These are phyloP conservation scores for Sebastes miniatus DNA, from an alignment of 2,797 vertebrate genomes.

Conservation along the genomic window DNA sequence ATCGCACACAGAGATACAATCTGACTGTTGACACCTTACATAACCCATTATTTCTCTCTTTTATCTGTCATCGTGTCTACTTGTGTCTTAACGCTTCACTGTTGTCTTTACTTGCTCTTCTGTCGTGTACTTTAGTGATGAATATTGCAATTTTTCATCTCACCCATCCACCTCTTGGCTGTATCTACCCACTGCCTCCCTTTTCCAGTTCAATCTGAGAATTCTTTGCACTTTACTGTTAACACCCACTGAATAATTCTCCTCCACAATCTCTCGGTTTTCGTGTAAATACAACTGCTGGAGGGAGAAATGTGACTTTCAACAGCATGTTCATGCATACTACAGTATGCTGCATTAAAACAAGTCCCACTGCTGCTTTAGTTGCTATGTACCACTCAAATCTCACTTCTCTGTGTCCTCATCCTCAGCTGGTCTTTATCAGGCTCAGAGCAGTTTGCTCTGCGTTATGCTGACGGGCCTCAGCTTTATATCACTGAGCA, in stretches of 20 bases:
- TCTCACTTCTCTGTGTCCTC: slow-evolving; percentile 14
- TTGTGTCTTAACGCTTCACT: not conserved
- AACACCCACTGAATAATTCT: slow-evolving; percentile 56
- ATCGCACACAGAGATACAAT: slow-evolving; percentile 22
- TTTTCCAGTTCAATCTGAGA: slow-evolving; percentile 36
- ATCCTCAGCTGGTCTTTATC: slow-evolving; percentile 92
- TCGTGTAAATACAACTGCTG: slow-evolving; percentile 44
- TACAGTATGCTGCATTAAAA: slow-evolving; percentile 23
- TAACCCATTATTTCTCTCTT: slow-evolving; percentile 18
- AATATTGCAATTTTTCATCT: slow-evolving; percentile 12
- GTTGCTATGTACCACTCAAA: not conserved
- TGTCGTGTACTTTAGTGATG: not conserved
- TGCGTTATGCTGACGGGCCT: slow-evolving; percentile 95
- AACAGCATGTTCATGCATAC: slow-evolving; percentile 35
- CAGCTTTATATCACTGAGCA: slow-evolving; percentile 99
- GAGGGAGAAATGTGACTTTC: slow-evolving; percentile 40
- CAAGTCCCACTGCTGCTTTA: not conserved
- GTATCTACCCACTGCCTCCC: slow-evolving; percentile 41
- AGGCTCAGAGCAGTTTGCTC: slow-evolving; percentile 94
- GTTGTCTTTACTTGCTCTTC: not conserved
- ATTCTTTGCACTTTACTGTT: slow-evolving; percentile 41
- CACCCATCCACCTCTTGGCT: slow-evolving; percentile 21
- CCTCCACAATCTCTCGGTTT: slow-evolving; percentile 46
- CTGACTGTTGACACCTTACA: slow-evolving; percentile 17
- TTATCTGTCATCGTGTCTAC: not conserved